A percentile compares a stretch with the other conserved stretches of the same genome.
Conservation (phyloP, 2,113 vertebrate genomes). For the Meleagris gallopavo region DNA sequence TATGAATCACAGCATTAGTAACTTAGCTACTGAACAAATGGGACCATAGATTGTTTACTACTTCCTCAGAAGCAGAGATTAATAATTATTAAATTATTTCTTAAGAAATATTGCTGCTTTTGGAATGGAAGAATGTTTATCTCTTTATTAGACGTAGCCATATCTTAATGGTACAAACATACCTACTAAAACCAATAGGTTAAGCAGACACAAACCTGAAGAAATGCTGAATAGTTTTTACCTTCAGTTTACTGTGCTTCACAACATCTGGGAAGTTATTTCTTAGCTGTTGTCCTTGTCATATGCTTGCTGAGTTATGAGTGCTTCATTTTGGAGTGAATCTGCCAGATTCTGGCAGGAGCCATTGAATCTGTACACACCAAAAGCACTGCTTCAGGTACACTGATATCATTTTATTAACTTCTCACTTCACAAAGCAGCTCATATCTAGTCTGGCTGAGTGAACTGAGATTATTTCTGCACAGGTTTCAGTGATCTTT, state of each 20-base stretch:
- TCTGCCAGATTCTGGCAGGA: background rate
- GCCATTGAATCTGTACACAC: background rate
- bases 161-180: accelerated
- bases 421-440: background rate
- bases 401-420: background rate
- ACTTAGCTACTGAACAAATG: background rate
- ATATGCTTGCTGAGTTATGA: accelerated
- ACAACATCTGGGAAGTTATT: background rate
- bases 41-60: background rate
- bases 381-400: background rate
- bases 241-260: background rate
- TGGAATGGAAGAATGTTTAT: background rate
- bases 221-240: background rate
- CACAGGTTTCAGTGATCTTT: background rate
- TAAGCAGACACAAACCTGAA: background rate
- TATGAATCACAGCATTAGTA: conserved; percentile 15
- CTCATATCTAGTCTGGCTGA: background rate
- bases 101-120: background rate
- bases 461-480: background rate
- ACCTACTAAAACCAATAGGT: background rate
- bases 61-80: background rate
- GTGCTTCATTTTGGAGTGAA: background rate
- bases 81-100: conserved; percentile 4
- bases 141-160: background rate
- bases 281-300: background rate